Evolutionary conservation across 2,888 invertebrate genomes (phyloP).

Genomic region (Entomobrya proxima): DNA sequence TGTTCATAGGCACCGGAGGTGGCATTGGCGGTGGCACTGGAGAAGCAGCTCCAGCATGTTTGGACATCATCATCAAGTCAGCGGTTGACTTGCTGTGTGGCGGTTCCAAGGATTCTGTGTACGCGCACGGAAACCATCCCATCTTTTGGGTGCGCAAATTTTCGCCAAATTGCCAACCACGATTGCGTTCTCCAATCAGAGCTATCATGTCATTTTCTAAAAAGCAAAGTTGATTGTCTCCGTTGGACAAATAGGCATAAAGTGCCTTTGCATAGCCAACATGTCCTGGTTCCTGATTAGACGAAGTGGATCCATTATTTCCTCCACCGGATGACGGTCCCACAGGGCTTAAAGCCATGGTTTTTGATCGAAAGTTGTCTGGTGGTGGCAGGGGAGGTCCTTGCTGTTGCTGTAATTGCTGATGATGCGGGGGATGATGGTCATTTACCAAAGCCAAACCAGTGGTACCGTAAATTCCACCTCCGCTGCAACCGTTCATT

Average conservation of each 20-base stretch:
- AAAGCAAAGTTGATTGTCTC: slow-evolving; percentile 94
- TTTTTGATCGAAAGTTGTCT: slow-evolving; percentile 76
- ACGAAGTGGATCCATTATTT: slow-evolving; percentile 76
- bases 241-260: slow-evolving; percentile 91
- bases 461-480: slow-evolving; percentile 47
- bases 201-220: slow-evolving; percentile 93
- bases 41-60: slow-evolving; percentile 55
- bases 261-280: slow-evolving; percentile 85
- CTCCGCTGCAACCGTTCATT: slow-evolving; percentile 50
- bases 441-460: slow-evolving; percentile 31
- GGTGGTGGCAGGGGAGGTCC: slow-evolving; percentile 28
- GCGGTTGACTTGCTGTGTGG: slow-evolving; percentile 77
- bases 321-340: slow-evolving; percentile 12
- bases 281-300: slow-evolving; percentile 82
- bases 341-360: slow-evolving; percentile 75
- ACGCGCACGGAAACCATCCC: slow-evolving; percentile 97
- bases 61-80: slow-evolving; percentile 76
- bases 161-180: slow-evolving; percentile 98
- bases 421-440: slow-evolving; percentile 30
- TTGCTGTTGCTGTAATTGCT: neutral
- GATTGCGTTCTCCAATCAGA: slow-evolving; percentile 88
- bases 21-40: slow-evolving; percentile 72
- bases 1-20: slow-evolving; percentile 69
- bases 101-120: slow-evolving; percentile 84
- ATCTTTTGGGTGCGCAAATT: slow-evolving; percentile 92